A percentile compares a stretch with the other conserved stretches of the same genome.
These are phyloP conservation scores for Sialia sialis DNA, from an alignment of 2,113 vertebrate species.

Conservation along the genomic window DNA sequence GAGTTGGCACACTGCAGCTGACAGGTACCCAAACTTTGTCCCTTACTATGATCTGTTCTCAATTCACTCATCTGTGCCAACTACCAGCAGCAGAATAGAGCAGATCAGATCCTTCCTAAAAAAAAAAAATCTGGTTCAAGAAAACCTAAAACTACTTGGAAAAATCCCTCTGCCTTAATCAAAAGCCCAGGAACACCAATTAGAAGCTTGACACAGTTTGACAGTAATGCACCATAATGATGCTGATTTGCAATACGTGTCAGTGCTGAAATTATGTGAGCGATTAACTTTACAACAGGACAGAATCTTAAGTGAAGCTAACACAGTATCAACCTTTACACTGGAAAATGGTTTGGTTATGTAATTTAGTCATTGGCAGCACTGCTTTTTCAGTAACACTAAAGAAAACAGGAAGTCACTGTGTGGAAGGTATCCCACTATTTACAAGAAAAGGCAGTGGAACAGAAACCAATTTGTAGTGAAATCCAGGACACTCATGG, in stretches of 20 bases:
- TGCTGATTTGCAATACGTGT: background rate
- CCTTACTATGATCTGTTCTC: background rate
- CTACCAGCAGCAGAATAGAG: background rate
- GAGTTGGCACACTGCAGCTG: background rate
- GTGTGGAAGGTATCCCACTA: slow-evolving; percentile 3
- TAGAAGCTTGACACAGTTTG: background rate
- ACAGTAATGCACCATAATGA: background rate
- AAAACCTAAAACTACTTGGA: background rate
- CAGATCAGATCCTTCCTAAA: background rate
- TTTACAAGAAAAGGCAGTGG: background rate
- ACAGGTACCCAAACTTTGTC: background rate
- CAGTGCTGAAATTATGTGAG: background rate
- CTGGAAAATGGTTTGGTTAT: background rate
- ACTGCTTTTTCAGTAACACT: background rate
- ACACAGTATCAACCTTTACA: background rate
- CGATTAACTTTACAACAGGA: background rate
- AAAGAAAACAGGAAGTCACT: background rate
- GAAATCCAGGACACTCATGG: slow-evolving; percentile 12
- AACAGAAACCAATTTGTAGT: background rate
- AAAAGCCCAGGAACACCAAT: background rate
- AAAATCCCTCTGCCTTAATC: background rate
- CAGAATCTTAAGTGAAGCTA: background rate
- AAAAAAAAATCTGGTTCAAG: background rate
- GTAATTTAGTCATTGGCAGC: background rate
- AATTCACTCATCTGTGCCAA: background rate